Base-by-base conservation (phyloP, 2,113 vertebrate genomes). In the Phaethornis superciliosus region DNA sequence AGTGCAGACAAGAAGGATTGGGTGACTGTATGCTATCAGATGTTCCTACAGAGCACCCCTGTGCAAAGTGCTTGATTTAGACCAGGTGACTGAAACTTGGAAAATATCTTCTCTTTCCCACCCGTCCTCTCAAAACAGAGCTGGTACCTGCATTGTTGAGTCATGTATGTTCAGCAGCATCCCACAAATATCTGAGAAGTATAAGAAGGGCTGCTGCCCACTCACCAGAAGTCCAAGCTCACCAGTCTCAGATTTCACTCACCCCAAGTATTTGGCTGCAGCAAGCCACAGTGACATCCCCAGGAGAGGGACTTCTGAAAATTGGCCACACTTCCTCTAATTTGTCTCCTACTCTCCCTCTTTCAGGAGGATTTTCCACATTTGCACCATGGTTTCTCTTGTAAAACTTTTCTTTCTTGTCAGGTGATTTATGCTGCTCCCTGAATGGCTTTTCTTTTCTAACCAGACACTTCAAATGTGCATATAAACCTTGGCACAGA, bases 401-500 rank as follows among this genome's bases (percentile, higher is more conserved):
- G 68, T 23, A 62, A 68, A 52, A 35, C 15, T 47, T 88, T 70
- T 23, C 20, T 70, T 80, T 49, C 15, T 49, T 91, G 76, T 60
- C 40, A 51, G 23, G 6, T 23, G 12, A n/a, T 55, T 17, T 5
- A 26, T 35, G 23, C 49, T 55, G 23, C 42, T 56, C 46, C 28
- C 17, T 62, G 54, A 86, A 60, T 23, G 14, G 12, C 27, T 72
- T 72, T 55, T 64, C 18, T 59, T 44, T 81, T n/a, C 20, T 59
- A 65, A 58, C 11, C 12, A 55, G 23, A 55, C 20, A 51, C 20
- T 86, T 78, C 47, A 63, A 11, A 0, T 33, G 19, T 35, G 9
- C 1, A 0, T 47, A 35, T 59, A 1, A 1, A 70, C 47, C 26
- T 32, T 70, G 56, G 22, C 15, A 54, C 2, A 28, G 22, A 75